phyloP scores from a whole-genome alignment of 92 coral and sea anemone genomes.

The Palythoa grandis region DNA sequence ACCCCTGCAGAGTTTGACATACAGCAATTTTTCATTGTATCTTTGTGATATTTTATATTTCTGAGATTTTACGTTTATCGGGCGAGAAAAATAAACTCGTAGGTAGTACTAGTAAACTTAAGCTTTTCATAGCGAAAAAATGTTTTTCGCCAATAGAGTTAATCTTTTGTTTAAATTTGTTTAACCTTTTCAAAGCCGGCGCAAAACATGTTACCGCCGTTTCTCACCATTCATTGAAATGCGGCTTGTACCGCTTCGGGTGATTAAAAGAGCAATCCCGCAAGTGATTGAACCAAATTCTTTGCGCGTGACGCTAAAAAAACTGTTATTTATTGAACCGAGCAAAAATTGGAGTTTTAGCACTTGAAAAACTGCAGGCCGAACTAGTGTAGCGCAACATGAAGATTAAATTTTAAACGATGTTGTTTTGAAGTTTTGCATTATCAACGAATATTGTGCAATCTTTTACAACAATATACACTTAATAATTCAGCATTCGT shows the following conservation, averaged over 20 bases:
- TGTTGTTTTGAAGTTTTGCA: not conserved
- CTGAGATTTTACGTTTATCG: not conserved
- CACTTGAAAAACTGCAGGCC: not conserved
- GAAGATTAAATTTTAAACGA: no score
- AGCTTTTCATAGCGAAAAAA: not conserved
- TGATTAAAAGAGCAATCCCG: not conserved
- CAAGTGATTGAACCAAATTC: not conserved
- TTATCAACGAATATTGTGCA: not conserved
- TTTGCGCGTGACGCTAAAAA: not conserved
- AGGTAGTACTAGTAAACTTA: not conserved
- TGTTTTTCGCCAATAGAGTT: not conserved
- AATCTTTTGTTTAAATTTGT: not conserved
- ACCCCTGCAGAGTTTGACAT: not conserved
- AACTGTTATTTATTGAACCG: not conserved
- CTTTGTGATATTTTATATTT: not conserved
- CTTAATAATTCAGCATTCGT: not conserved
- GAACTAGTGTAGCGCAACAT: no score
- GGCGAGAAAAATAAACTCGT: not conserved
- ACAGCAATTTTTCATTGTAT: not conserved
- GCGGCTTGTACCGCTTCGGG: not conserved
- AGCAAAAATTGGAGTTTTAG: not conserved
- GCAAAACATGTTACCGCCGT: not conserved
- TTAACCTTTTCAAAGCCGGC: not conserved
- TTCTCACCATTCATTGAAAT: slow-evolving; percentile 26
- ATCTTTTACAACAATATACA: not conserved